Evolutionary conservation across 2,888 invertebrate species (phyloP).

Genomic region (Polydesmus complanatus): DNA sequence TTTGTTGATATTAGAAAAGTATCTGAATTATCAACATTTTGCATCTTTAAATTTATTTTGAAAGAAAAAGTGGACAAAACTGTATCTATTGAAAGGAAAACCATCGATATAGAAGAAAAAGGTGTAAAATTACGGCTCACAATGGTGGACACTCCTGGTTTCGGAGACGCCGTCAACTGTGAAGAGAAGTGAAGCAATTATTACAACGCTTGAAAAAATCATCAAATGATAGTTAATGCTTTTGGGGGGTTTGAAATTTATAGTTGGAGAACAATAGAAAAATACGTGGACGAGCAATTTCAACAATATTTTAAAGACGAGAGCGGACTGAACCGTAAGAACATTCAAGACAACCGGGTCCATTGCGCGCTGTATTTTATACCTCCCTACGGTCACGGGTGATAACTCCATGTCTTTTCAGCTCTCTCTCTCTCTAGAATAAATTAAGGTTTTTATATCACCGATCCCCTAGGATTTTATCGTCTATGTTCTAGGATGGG

Average conservation of each 20-base stretch:
- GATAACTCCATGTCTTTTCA: no score
- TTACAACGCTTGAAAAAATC: conserved; percentile 15
- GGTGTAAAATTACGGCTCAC: conserved; percentile 80
- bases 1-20: not conserved
- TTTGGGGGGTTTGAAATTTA: no score
- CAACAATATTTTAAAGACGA: conserved; percentile 44
- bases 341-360: conserved; percentile 38
- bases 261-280: conserved; percentile 80
- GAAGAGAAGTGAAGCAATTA: conserved; percentile 45
- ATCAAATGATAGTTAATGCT: not conserved
- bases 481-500: no score
- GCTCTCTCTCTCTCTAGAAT: no score
- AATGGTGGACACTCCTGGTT: conserved; percentile 87
- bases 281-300: conserved; percentile 81
- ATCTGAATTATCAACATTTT: not conserved
- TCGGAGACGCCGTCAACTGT: conserved; percentile 83
- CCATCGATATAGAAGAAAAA: conserved; percentile 88
- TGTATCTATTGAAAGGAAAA: conserved; percentile 48
- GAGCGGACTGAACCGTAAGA: conserved; percentile 38
- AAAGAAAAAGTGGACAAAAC: conserved; percentile 45
- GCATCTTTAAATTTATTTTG: not conserved
- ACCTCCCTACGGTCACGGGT: conserved; percentile 50
- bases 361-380: conserved; percentile 39
- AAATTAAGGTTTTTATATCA: no score
- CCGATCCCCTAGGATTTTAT: no score